These are phyloP conservation scores for Spilogale gracilis DNA, from an alignment of 2,113 vertebrate genomes.

Conservation along the genomic window DNA sequence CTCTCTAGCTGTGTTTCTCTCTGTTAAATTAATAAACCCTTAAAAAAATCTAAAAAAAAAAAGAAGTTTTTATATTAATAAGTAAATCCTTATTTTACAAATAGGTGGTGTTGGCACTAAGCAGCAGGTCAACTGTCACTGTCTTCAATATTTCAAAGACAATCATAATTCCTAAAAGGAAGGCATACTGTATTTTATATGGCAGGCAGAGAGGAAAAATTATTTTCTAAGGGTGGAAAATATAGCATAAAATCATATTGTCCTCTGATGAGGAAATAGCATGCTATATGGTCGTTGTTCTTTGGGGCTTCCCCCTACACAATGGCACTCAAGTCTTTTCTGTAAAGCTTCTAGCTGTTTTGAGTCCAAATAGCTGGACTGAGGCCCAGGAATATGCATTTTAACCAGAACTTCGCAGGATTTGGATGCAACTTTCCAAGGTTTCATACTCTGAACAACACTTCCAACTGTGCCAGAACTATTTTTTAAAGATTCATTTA, in stretches of 20 bases:
- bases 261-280: neutral
- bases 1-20: no score
- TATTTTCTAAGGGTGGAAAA: neutral
- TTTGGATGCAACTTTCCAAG: neutral
- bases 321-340: neutral
- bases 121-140: neutral
- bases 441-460: neutral
- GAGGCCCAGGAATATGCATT: neutral
- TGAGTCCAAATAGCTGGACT: neutral
- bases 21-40: no score
- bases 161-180: neutral
- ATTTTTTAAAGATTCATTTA: neutral
- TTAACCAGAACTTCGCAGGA: neutral
- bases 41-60: no score
- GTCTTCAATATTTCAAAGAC: neutral
- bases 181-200: neutral
- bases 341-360: neutral
- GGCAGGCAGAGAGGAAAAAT: neutral
- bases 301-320: rapidly evolving
- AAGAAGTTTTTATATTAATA: neutral
- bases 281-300: neutral
- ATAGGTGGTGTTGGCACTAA: neutral
- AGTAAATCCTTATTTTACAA: slow-evolving; percentile 44
- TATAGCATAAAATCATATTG: neutral
- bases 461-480: neutral